These are phyloP conservation scores for Tetragnatha versicolor DNA, from an alignment of 1,140 invertebrate species.

Conservation along the genomic window DNA sequence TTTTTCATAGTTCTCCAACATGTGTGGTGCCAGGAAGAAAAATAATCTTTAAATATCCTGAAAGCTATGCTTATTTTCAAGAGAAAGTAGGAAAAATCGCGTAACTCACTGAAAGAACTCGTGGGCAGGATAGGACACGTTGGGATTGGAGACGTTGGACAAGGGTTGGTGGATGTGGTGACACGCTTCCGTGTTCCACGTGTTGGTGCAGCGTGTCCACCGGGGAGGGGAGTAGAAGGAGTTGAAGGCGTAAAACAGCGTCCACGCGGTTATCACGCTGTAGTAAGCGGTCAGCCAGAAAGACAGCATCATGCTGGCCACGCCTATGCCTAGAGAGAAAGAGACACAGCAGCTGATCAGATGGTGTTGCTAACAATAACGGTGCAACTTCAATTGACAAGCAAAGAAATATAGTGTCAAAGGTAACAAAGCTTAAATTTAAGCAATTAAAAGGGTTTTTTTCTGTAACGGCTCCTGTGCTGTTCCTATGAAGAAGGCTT, in stretches of 20 bases:
- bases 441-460: no score
- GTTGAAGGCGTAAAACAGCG: slow-evolving; percentile 91
- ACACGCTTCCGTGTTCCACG: slow-evolving; percentile 84
- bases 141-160: slow-evolving; percentile 62
- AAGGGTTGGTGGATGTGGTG: slow-evolving; percentile 67
- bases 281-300: slow-evolving; percentile 96
- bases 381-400: no score
- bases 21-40: no score
- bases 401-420: no score
- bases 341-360: neutral
- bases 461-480: no score
- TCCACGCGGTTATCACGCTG: slow-evolving; percentile 93
- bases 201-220: slow-evolving; percentile 86
- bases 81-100: neutral
- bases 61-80: neutral
- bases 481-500: no score
- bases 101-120: slow-evolving; percentile 38
- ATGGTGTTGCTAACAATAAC: neutral
- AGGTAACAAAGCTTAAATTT: no score
- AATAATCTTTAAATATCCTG: neutral
- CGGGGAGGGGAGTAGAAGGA: slow-evolving; percentile 85
- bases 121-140: slow-evolving; percentile 26
- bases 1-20: no score
- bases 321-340: slow-evolving; percentile 67
- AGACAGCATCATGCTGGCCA: slow-evolving; percentile 90